These are phyloP conservation scores for Lordiphosa andalusiaca DNA, from an alignment of 2,888 invertebrate species.

Conservation along the genomic window DNA sequence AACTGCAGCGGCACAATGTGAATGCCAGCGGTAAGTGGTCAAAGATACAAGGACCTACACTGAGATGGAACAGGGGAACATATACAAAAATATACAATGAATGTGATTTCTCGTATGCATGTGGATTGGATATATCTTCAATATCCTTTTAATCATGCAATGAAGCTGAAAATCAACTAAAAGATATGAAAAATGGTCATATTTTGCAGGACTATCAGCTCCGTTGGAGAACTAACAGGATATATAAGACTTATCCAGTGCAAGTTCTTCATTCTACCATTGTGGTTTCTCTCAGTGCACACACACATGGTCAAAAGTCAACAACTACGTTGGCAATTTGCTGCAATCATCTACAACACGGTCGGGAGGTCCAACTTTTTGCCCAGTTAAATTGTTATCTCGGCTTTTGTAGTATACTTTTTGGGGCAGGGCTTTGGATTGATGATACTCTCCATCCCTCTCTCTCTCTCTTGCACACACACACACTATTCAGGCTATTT, in stretches of 20 bases:
- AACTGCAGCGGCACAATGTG: conserved; percentile 49
- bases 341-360: conserved; percentile 51
- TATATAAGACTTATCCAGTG: too few relatives aligned
- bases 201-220: too few relatives aligned
- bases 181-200: too few relatives aligned
- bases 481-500: conserved; percentile 13
- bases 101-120: too few relatives aligned
- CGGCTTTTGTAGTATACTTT: conserved; percentile 22
- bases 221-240: too few relatives aligned
- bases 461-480: conserved; percentile 7
- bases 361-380: conserved; percentile 8
- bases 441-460: conserved; percentile 3
- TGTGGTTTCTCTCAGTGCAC: conserved; percentile 1
- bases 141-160: too few relatives aligned
- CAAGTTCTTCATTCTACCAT: too few relatives aligned
- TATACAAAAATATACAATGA: too few relatives aligned
- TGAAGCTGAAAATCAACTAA: too few relatives aligned
- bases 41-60: conserved; percentile 16
- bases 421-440: conserved; percentile 2
- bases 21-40: conserved; percentile 57
- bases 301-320: conserved; percentile 34
- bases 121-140: too few relatives aligned
- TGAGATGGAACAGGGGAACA: conserved; percentile 1
- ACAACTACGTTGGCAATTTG: conserved; percentile 53
- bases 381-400: conserved; percentile 29